These are phyloP conservation scores for Osmerus mordax DNA, from an alignment of 2,113 vertebrate genomes.

Conservation along the genomic window DNA sequence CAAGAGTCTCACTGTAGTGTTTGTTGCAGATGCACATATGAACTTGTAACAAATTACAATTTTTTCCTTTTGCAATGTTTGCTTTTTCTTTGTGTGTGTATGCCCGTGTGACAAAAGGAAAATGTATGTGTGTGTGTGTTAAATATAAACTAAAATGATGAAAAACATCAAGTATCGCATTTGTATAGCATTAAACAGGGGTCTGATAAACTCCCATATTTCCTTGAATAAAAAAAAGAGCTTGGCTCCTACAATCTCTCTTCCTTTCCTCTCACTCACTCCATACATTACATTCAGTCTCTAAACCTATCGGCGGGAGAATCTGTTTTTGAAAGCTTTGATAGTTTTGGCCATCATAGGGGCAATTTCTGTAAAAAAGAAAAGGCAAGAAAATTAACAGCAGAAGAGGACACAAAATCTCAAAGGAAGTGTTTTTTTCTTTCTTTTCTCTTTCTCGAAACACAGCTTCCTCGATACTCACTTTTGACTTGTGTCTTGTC, in stretches of 20 bases:
- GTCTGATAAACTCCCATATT: conserved; percentile 35
- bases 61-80: conserved; percentile 24
- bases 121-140: neutral
- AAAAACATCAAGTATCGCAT: too few relatives aligned
- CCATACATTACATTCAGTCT: conserved; percentile 9
- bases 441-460: neutral
- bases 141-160: too few relatives aligned
- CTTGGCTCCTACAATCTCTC: conserved; percentile 32
- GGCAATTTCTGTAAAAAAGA: conserved; percentile 84
- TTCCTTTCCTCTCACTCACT: conserved; percentile 30
- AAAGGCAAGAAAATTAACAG: neutral
- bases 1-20: conserved; percentile 44
- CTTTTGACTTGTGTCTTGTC: conserved; percentile 93
- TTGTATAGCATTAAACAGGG: neutral
- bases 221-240: conserved; percentile 28
- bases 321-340: conserved; percentile 98
- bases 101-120: neutral
- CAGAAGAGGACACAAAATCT: neutral
- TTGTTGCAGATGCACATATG: conserved; percentile 24
- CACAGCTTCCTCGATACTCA: conserved; percentile 65
- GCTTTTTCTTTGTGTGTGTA: conserved; percentile 1
- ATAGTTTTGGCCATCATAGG: conserved; percentile 99
- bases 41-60: conserved; percentile 17
- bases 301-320: conserved; percentile 88
- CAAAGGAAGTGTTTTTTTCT: neutral